Percentiles rank a stretch among this genome's conserved stretches.
Evolutionary conservation across 2,888 invertebrate genomes (phyloP).

Genomic region (Megamerina dolium): DNA sequence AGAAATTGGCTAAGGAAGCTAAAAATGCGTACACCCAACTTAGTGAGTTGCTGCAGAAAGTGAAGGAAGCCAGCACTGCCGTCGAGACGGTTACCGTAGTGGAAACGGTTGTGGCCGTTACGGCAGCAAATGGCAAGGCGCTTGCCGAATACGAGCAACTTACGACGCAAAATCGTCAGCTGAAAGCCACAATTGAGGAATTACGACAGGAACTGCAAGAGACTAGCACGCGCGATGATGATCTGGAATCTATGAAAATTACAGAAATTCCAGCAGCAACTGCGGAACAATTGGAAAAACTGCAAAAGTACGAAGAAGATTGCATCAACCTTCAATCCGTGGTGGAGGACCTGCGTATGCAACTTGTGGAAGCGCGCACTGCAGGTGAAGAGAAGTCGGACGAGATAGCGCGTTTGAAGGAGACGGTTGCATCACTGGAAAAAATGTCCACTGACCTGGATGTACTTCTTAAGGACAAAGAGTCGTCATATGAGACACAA

Average conservation of each 20-base stretch:
- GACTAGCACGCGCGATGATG: slow-evolving; percentile 22
- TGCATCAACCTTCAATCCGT: slow-evolving; percentile 48
- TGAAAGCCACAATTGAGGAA: slow-evolving; percentile 32
- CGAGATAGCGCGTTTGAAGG: slow-evolving; percentile 50
- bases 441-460: slow-evolving; percentile 34
- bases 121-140: slow-evolving; percentile 42
- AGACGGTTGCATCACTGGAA: slow-evolving; percentile 37
- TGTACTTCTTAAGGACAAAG: slow-evolving; percentile 31
- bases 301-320: slow-evolving; percentile 19
- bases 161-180: slow-evolving; percentile 37
- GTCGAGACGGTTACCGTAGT: slow-evolving; percentile 41
- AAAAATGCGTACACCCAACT: slow-evolving; percentile 42
- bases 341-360: slow-evolving; percentile 49
- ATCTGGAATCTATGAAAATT: slow-evolving; percentile 45
- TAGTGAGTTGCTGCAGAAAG: slow-evolving; percentile 38
- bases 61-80: slow-evolving; percentile 39
- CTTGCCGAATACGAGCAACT: slow-evolving; percentile 42
- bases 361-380: slow-evolving; percentile 50
- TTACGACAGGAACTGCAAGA: slow-evolving; percentile 30
- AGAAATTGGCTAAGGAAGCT: slow-evolving; percentile 46
- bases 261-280: neutral
- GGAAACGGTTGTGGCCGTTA: slow-evolving; percentile 39
- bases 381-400: slow-evolving; percentile 51
- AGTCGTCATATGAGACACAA: slow-evolving; percentile 39
- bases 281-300: slow-evolving; percentile 9